These are phyloP conservation scores for Oxygymnocypris stewartii DNA, from an alignment of 2,113 vertebrate species.

Conservation along the genomic window DNA sequence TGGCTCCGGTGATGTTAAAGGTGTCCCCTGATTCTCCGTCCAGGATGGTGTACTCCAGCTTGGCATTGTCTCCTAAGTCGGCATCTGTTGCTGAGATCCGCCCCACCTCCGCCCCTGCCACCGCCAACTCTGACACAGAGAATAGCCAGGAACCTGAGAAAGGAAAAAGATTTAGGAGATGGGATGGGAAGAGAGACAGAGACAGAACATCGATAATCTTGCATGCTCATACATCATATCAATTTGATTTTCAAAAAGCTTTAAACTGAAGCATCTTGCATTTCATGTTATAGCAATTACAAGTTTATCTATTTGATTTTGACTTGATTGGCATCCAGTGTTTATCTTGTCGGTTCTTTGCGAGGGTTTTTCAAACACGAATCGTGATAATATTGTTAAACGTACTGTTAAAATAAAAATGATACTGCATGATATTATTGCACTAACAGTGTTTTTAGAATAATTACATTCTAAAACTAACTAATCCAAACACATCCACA, in stretches of 20 bases:
- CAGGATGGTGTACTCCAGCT: constrained; percentile 84
- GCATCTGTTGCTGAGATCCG: constrained; percentile 84
- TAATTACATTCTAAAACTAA: background rate
- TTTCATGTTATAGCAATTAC: background rate
- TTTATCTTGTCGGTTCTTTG: background rate
- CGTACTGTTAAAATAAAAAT: background rate
- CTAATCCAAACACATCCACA: background rate
- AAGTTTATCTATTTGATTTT: background rate
- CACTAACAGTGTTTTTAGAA: background rate
- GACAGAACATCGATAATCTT: too few relatives aligned
- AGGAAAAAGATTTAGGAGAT: background rate
- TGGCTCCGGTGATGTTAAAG: constrained; percentile 83
- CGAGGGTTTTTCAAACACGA: background rate
- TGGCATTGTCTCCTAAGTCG: constrained; percentile 85
- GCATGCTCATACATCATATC: too few relatives aligned
- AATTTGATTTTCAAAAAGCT: background rate
- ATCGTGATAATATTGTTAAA: background rate
- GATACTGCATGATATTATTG: background rate
- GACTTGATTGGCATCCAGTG: background rate
- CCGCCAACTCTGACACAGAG: constrained; percentile 84
- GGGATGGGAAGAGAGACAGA: constrained; percentile 42
- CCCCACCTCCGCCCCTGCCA: constrained; percentile 83
- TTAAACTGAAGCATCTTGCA: background rate
- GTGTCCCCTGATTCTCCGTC: constrained; percentile 85
- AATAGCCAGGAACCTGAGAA: constrained; percentile 79